A percentile compares a stretch with the other conserved stretches of the same genome.
phyloP scores from a whole-genome alignment of 2,888 invertebrate genomes.

The Chrysotoxum bicinctum region DNA sequence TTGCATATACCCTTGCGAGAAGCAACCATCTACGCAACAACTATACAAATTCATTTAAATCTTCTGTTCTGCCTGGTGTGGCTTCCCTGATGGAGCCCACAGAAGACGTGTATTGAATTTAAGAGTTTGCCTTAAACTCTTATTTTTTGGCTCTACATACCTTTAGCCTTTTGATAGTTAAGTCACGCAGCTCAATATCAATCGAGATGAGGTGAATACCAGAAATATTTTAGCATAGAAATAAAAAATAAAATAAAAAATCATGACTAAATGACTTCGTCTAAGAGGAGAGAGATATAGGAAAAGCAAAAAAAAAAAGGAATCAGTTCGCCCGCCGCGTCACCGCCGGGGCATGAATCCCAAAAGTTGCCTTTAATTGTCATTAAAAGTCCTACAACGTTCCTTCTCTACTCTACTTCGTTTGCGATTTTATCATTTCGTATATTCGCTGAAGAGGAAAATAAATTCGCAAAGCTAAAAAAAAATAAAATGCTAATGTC shows the following conservation, averaged over 20 bases:
- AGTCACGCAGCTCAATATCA: conserved; percentile 71
- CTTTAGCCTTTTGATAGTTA: conserved; percentile 59
- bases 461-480: conserved; percentile 12
- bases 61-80: conserved; percentile 16
- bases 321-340: neutral
- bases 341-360: neutral
- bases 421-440: conserved; percentile 58
- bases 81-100: conserved; percentile 35
- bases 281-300: neutral
- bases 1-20: neutral
- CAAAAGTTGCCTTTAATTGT: conserved; percentile 52
- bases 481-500: conserved; percentile 42
- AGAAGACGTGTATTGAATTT: conserved; percentile 64
- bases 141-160: neutral
- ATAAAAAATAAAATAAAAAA: conserved; percentile 57
- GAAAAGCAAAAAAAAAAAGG: neutral
- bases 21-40: conserved; percentile 10
- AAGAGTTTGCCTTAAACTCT: conserved; percentile 45
- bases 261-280: conserved; percentile 60
- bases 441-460: conserved; percentile 43
- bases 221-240: conserved; percentile 42
- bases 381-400: conserved; percentile 63
- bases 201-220: conserved; percentile 70
- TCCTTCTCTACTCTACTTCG: conserved; percentile 18
- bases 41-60: conserved; percentile 56